These are phyloP conservation scores for Morone chrysops DNA, from an alignment of 2,113 vertebrate genomes.

Conservation along the genomic window DNA sequence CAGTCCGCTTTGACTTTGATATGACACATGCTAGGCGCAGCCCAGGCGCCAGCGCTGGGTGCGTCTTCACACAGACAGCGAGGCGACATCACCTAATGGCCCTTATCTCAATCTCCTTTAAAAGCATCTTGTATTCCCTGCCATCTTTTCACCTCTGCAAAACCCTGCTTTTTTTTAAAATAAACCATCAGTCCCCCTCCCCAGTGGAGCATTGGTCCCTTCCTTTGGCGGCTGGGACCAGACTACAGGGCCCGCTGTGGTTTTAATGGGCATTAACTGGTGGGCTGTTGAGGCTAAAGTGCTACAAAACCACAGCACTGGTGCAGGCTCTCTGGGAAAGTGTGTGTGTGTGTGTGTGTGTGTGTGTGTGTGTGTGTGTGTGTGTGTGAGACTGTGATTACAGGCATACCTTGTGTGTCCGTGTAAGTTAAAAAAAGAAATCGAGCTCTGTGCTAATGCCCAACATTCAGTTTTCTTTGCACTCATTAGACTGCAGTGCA, in stretches of 20 bases:
- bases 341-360: not conserved
- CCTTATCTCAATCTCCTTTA: conserved; percentile 94
- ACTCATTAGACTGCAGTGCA: not conserved
- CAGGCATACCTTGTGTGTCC: not conserved
- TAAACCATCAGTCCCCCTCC: conserved; percentile 57
- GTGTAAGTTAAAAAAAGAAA: conserved; percentile 13
- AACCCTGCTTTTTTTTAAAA: conserved; percentile 23
- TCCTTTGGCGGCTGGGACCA: conserved; percentile 58
- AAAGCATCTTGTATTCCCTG: conserved; percentile 92
- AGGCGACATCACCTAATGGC: conserved; percentile 92
- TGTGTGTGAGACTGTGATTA: conserved; percentile 22
- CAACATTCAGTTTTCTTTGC: conserved; percentile 16
- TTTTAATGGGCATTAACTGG: conserved; percentile 77
- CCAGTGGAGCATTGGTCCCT: conserved; percentile 24
- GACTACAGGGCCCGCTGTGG: conserved; percentile 57
- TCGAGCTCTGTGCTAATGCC: not conserved
- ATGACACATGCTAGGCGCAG: conserved; percentile 87
- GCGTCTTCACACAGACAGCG: conserved; percentile 91
- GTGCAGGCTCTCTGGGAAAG: conserved; percentile 25
- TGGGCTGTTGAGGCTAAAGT: conserved; percentile 65
- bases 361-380: not conserved
- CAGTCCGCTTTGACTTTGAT: conserved; percentile 87
- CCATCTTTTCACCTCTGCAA: conserved; percentile 88
- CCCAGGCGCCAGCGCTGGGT: conserved; percentile 86
- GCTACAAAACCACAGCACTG: conserved; percentile 70